Evolutionary conservation across 1,140 invertebrate genomes (phyloP), one percentile per base, ranked within the genome.

Genomic region (Drosophila sturtevanti): DNA sequence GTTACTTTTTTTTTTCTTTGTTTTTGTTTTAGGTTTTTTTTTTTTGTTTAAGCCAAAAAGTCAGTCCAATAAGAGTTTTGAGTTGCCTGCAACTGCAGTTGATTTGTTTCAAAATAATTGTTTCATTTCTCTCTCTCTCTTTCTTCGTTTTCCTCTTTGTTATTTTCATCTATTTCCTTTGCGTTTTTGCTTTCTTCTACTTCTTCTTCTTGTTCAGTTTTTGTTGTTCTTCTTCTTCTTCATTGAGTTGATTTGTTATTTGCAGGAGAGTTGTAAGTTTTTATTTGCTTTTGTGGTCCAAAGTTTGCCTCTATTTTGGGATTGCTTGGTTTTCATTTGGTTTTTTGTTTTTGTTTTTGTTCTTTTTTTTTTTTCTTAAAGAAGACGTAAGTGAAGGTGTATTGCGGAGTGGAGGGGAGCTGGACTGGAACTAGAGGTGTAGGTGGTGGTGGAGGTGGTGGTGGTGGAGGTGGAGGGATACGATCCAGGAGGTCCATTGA

Each of bases 21-120:
- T 86, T 85, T 44, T 44, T 22, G 24, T 63, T 41, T 63, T 75
- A 6, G n/a, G n/a, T 77, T 76, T 87, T 85, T 44, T 44, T 22
- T 44, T 63, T 41, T 63, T 75, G 54, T 77, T 63, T 89, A 89
- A 86, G 82, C 82, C 80, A 84, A 89, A 87, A 89, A 89, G 85
- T 89, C 84, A 89, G 84, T 89, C 84, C 84, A 89, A 89, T 89
- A 89, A 87, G 84, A 87, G 85, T 89, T 90, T 90, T 82, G 74
- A 90, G 82, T 90, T 90, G 86, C 86, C 86, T 90, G 86, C 86
- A 90, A 90, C 82, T 90, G 87, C 79, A 89, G 79, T 87, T 90
- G 87, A 87, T 87, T 87, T 80, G 81, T 86, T 79, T 74, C 71
- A 84, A 89, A 89, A 89, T 89, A 89, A 84, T 89, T 89, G 80